Evolutionary conservation across 2,797 vertebrate species (phyloP), one percentile per base, ranked within the genome.

Genomic region (Sebastes trivittatus): DNA sequence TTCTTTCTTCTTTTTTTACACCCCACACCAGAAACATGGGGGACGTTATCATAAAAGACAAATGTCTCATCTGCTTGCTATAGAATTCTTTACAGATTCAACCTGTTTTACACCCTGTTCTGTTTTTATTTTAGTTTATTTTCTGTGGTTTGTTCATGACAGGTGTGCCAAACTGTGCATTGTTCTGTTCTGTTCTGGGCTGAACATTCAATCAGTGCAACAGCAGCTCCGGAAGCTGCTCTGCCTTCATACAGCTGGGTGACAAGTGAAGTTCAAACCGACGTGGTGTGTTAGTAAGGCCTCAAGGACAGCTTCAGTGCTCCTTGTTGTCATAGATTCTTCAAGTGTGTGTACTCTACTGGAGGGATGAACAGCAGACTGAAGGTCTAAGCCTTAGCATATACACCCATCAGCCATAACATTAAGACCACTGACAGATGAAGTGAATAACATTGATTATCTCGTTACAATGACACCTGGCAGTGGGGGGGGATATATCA

Each of bases 1-100:
- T 84, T 87, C 30, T 58, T 30, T 79, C 25, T 7, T 18, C 5
- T 11, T 3, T 30, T 84, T 74, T 60, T 64, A 60, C 20, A 4
- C 32, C 2, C 11, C 20, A 22, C 2, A 59, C 7, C 20, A 29
- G 3, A 71, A 71, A 36, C 29, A 54, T 14, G 52, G 4, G 14
- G 32, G 9, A 10, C 6, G 10, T 42, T 42, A 42, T 42, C 38
- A 42, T 42, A 42, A 2, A 36, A 25, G 4, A 30, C 8, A 0
- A 18, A 25, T 1, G n/a, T 4, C n/a, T 4, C 1, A 6, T 36
- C 11, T 59, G 5, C 38, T 9, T 22, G 1, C 2, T 5, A 1
- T 4, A 6, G 8, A 42, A 20, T 11, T 49, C 3, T 54, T 60
- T 1, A n/a, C 59, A 56, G 9, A 46, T 64, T 3, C 2, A 7